Evolutionary conservation across 2,888 invertebrate genomes (phyloP).

Genomic region (Melieria omissa): DNA sequence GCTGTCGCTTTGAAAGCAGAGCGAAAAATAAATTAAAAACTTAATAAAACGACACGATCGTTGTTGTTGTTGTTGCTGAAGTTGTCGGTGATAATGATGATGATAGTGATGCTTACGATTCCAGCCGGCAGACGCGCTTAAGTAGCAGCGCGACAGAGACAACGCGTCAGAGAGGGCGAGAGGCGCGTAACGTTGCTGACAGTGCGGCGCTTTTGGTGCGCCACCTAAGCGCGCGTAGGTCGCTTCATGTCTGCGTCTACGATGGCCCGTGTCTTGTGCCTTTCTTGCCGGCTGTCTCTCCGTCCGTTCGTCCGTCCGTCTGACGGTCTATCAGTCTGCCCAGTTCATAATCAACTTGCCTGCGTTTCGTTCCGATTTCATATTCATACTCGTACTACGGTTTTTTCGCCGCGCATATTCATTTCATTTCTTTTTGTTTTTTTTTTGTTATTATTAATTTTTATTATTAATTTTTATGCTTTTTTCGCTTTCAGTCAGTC

Average conservation of each 20-base stretch:
- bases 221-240: constrained; percentile 7
- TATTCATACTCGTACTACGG: background rate
- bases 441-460: background rate
- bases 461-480: background rate
- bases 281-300: background rate
- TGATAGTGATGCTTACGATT: background rate
- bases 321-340: too few species aligned
- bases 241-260: constrained; percentile 24
- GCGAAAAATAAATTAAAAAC: too few species aligned
- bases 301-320: background rate
- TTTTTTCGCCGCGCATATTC: background rate
- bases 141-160: background rate
- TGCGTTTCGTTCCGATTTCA: constrained; percentile 17
- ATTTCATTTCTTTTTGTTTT: background rate
- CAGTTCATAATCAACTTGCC: constrained; percentile 23
- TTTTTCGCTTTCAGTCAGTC: background rate
- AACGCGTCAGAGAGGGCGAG: background rate
- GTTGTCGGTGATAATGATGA: background rate
- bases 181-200: constrained; percentile 3
- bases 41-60: too few species aligned
- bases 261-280: constrained; percentile 19
- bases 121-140: background rate
- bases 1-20: too few species aligned
- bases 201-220: background rate
- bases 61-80: background rate